Conservation (phyloP, 2,113 vertebrate species). For the Acrocephalus kingi region DNA sequence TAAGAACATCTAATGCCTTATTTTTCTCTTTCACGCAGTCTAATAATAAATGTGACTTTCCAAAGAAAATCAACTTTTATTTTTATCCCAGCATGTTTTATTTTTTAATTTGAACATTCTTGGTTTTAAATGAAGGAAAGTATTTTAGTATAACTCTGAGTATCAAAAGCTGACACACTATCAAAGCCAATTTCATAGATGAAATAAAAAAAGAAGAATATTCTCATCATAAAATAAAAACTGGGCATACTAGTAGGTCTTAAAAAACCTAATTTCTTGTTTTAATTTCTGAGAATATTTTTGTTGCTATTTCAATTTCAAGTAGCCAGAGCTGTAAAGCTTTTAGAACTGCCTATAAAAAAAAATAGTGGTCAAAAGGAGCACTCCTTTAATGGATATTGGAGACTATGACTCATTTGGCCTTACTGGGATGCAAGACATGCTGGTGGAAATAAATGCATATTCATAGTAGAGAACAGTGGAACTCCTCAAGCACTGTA, state of each 20-base stretch:
- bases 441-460: not conserved
- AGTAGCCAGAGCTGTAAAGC: not conserved
- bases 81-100: not conserved
- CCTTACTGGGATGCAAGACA: not conserved
- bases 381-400: not conserved
- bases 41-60: not conserved
- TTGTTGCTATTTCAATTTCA: not conserved
- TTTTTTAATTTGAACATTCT: not conserved
- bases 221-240: slow-evolving; percentile 2
- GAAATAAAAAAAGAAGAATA: not conserved
- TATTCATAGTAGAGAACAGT: not conserved
- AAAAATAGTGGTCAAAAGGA: not conserved
- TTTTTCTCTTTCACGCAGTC: not conserved
- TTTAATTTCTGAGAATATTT: slow-evolving; percentile 26
- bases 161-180: not conserved
- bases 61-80: not conserved
- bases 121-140: not conserved
- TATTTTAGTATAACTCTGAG: not conserved
- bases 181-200: not conserved
- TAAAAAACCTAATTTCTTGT: not conserved
- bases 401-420: not conserved
- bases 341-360: slow-evolving; percentile 8
- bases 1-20: not conserved
- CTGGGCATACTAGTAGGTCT: not conserved
- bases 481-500: not conserved